Conservation (phyloP, 37 sponge, comb jelly and placozoan species). For the Hexactinellida sp. region DNA sequence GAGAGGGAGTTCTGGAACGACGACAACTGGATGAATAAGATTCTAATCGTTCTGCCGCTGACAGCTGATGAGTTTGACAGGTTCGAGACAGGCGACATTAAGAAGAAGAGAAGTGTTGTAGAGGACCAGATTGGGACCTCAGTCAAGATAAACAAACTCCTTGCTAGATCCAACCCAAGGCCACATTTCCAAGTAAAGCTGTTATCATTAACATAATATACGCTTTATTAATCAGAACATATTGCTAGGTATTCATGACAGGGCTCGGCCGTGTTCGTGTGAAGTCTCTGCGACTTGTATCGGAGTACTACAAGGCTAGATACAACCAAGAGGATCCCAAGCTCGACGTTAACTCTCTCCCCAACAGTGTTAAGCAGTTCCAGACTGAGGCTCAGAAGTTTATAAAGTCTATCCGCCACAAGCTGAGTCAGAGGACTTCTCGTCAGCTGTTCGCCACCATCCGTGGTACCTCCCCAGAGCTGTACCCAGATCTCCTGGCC, state of each 20-base stretch:
- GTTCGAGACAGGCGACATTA: not conserved
- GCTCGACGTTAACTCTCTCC: not conserved
- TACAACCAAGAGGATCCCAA: not conserved
- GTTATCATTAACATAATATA: too few species aligned
- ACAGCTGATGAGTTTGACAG: not conserved
- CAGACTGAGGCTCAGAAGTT: not conserved
- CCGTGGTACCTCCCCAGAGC: not conserved
- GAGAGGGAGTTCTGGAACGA: not conserved
- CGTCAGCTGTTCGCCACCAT: not conserved
- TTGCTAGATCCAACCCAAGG: not conserved
- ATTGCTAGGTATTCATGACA: not conserved
- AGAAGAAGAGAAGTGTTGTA: not conserved
- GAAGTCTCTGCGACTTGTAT: not conserved
- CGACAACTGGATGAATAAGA: slow-evolving; percentile 6
- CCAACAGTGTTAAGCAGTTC: not conserved
- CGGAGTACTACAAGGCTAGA: not conserved
- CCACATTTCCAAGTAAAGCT: slow-evolving; percentile 2
- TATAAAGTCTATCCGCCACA: not conserved
- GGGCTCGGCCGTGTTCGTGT: not conserved
- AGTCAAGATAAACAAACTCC: slow-evolving; percentile 2
- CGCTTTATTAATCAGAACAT: too few species aligned
- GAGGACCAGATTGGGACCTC: not conserved
- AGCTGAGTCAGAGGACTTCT: not conserved
- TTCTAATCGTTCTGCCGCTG: not conserved
- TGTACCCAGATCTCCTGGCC: slow-evolving; percentile 2